Evolutionary conservation across 2,888 invertebrate species (phyloP).

Genomic region (Calameuta idolon): DNA sequence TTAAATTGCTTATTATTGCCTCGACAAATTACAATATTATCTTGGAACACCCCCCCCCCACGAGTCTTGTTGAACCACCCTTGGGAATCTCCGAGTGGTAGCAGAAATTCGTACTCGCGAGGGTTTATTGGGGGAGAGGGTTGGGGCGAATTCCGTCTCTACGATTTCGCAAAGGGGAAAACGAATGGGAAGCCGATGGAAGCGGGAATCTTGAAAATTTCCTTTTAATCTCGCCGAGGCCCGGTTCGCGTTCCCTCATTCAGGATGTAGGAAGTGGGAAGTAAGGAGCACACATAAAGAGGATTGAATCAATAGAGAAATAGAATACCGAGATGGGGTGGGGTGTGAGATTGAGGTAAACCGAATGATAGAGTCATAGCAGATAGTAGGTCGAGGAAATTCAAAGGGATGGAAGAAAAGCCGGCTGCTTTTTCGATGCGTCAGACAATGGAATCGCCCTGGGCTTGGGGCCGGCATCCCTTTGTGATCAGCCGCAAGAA

Average conservation of each 20-base stretch:
- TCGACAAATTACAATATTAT: constrained; percentile 20
- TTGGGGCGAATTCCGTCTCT: neutral
- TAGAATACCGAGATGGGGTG: neutral
- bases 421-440: constrained; percentile 13
- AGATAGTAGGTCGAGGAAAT: neutral
- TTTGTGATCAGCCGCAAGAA: constrained; percentile 8
- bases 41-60: neutral
- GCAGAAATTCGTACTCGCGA: neutral
- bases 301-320: neutral
- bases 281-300: neutral
- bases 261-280: neutral
- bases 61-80: neutral
- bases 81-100: neutral
- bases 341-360: neutral
- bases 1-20: constrained; percentile 26
- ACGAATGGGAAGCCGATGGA: neutral
- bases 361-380: neutral
- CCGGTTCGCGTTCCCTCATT: neutral
- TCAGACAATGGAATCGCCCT: constrained; percentile 22
- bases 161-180: neutral
- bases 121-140: neutral
- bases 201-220: neutral
- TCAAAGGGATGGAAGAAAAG: neutral
- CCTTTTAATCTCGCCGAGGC: neutral
- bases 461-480: constrained; percentile 13